These are phyloP conservation scores for Aphidius colemani DNA, from an alignment of 2,888 invertebrate genomes.

Conservation along the genomic window DNA sequence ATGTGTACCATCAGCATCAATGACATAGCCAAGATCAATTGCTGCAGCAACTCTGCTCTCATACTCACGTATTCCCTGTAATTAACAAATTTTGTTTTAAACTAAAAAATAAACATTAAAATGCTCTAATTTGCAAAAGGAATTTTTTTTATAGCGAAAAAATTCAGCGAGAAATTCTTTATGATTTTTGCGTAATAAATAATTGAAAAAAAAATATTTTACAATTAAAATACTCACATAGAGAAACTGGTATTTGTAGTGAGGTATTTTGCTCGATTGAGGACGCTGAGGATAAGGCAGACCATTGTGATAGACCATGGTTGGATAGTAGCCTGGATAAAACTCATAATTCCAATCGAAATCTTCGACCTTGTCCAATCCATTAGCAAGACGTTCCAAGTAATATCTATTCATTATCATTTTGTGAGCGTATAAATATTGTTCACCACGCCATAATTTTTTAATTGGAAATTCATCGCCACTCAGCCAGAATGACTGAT, in stretches of 20 bases:
- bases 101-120: too few relatives aligned
- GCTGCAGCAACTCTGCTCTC: conserved; percentile 38
- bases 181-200: not conserved
- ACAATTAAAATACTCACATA: conserved; percentile 32
- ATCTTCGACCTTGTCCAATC: conserved; percentile 60
- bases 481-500: conserved; percentile 69
- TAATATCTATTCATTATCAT: conserved; percentile 63
- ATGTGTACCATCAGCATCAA: conserved; percentile 43
- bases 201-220: too few relatives aligned
- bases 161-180: not conserved
- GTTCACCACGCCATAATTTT: conserved; percentile 60
- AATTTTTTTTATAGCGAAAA: too few relatives aligned
- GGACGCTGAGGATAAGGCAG: conserved; percentile 63
- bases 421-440: conserved; percentile 61
- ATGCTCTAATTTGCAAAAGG: too few relatives aligned
- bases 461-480: conserved; percentile 61
- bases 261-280: conserved; percentile 40
- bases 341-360: conserved; percentile 62
- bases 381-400: conserved; percentile 64
- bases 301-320: conserved; percentile 64
- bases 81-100: conserved; percentile 19
- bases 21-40: conserved; percentile 43
- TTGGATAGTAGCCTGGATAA: conserved; percentile 65
- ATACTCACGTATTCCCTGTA: conserved; percentile 28
- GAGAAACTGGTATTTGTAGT: conserved; percentile 43